Evolutionary conservation across 1,140 invertebrate genomes (phyloP).

Genomic region (Aphidius ervi): DNA sequence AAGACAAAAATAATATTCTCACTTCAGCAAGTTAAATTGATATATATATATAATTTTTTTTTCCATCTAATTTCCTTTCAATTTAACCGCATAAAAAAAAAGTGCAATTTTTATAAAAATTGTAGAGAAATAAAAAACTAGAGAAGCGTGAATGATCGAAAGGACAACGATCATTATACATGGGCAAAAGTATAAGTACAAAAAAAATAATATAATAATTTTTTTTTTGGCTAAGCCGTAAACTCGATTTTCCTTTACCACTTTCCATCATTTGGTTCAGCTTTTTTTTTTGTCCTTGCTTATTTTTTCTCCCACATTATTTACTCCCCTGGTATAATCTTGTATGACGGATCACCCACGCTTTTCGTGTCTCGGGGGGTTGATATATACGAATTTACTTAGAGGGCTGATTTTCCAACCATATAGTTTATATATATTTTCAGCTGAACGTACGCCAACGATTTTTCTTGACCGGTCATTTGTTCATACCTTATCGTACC

Average conservation of each 20-base stretch:
- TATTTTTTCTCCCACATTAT: constrained; percentile 26
- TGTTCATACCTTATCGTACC: constrained; percentile 45
- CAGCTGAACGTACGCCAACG: constrained; percentile 23
- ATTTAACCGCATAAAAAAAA: constrained; percentile 31
- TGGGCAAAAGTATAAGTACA: neutral
- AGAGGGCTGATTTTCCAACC: constrained; percentile 40
- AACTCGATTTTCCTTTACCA: constrained; percentile 20
- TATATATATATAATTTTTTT: constrained; percentile 15
- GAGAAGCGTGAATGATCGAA: constrained; percentile 45
- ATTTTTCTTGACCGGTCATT: constrained; percentile 40
- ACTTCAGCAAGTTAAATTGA: constrained; percentile 1
- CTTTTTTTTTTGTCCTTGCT: constrained; percentile 14
- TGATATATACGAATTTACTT: constrained; percentile 47
- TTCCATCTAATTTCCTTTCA: constrained; percentile 13
- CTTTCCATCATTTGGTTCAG: constrained; percentile 18
- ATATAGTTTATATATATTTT: constrained; percentile 31
- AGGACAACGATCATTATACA: constrained; percentile 15
- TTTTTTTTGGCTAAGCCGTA: constrained; percentile 29
- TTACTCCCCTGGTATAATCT: constrained; percentile 41
- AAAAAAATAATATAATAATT: constrained; percentile 36
- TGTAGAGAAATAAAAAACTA: constrained; percentile 18
- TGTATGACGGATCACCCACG: constrained; percentile 39
- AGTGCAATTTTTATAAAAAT: constrained; percentile 7
- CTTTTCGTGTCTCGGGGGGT: constrained; percentile 33
- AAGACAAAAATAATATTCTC: constrained; percentile 13